These are phyloP conservation scores for Hypena proboscidalis DNA, from an alignment of 2,888 invertebrate genomes.

Conservation along the genomic window DNA sequence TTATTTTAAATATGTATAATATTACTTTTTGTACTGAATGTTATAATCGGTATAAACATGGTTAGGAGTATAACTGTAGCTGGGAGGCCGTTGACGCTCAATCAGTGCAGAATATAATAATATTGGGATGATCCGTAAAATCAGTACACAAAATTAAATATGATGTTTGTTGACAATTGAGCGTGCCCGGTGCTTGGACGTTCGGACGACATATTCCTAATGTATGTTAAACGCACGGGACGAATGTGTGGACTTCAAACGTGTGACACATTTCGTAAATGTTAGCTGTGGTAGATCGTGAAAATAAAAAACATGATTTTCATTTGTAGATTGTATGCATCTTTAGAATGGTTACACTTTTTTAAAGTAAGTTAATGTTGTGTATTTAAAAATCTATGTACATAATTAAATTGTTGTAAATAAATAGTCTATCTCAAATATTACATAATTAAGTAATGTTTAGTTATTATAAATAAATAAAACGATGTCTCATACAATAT, in stretches of 20 bases:
- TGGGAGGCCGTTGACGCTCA: constrained; percentile 14
- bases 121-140: constrained; percentile 9
- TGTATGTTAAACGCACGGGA: constrained; percentile 7
- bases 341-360: constrained; percentile 50
- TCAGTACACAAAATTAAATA: constrained; percentile 6
- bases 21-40: constrained; percentile 33
- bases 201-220: constrained; percentile 13
- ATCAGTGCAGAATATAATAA: constrained; percentile 14
- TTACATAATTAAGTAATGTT: constrained; percentile 52
- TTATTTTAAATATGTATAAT: constrained; percentile 23
- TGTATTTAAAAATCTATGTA: constrained; percentile 75
- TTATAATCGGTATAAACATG: constrained; percentile 33
- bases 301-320: constrained; percentile 40
- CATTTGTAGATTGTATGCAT: constrained; percentile 50
- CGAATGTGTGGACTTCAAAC: constrained; percentile 19
- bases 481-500: constrained; percentile 42
- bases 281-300: constrained; percentile 50
- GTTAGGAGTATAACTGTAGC: constrained; percentile 26
- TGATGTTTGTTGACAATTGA: constrained; percentile 8
- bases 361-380: constrained; percentile 70
- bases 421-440: constrained; percentile 78
- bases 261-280: constrained; percentile 53
- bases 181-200: constrained; percentile 16
- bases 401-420: constrained; percentile 81
- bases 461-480: constrained; percentile 37